Base-by-base conservation (phyloP, 2,113 vertebrate species). In the Phalacrocorax pelagicus region DNA sequence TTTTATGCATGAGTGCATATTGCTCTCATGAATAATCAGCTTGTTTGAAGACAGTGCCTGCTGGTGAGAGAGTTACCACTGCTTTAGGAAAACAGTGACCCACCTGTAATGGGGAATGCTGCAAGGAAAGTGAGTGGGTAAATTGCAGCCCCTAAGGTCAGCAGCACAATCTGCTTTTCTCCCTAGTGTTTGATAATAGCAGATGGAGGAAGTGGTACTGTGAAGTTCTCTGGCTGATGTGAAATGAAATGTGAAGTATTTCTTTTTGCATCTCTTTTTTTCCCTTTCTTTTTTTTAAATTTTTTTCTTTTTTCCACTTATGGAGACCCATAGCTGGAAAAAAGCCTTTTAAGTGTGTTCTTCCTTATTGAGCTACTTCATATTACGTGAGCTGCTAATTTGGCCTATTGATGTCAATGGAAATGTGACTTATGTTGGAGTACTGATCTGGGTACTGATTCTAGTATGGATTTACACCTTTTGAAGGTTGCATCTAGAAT, bases 21-120 rank as follows among this genome's bases (percentile, higher is more conserved):
- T 87, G 38, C 52, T 54, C 14, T 94, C 66, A 81, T 85, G 72
- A 92, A 89, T 97, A 96, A 87, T 87, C 87, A 95, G 20, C 38
- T 12, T 69, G 8, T 90, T 91, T 58, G 61, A 81, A 66, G 61
- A 38, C 38, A 62, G 38, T 88, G 52, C 23, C 57, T 72, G 52
- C 63, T 78, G 29, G 54, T 69, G 54, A 80, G 61, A 58, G 38
- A 66, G 30, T 42, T 87, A 36, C n/a, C 19, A 15, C 27, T 78
- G 46, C 24, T 61, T 80, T 54, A 80, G 32, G 36, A 78, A 94
- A 67, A 58, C 80, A 82, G 49, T 93, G 92, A 94, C 58, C 72
- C 40, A 32, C 11, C 29, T 66, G 38, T 92, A 92, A 90, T 30
- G 49, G 34, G 51, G 36, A 74, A 57, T 67, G 42, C 18, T 36